Evolutionary conservation across 2,797 vertebrate species (phyloP), one percentile per base, ranked within the genome.

Genomic region (Chaunax sp.): DNA sequence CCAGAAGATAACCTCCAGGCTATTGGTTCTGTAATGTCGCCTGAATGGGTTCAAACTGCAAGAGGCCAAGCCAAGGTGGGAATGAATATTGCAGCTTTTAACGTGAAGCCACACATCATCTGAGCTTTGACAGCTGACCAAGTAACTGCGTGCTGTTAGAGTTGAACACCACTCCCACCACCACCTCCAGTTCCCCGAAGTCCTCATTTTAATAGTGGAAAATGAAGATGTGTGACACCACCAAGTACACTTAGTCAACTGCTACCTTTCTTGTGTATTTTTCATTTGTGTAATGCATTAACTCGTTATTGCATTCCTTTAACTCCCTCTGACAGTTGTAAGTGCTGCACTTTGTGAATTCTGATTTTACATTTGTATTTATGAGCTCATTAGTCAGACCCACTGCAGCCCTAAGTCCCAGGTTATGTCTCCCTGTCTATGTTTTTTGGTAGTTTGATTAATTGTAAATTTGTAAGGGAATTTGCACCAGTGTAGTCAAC

Each of bases 1-100:
- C 66, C 58, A 18, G 43, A 68, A 79, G 81, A 84, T 82, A 79
- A 76, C 79, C 83, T 71, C 54, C 6, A 15, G 77, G 67, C 64
- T 57, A 26, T 77, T 55, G 9, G 49, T 45, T 71, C 63, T 67
- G 64, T 55, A n/a, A 16, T 59, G 77, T 82, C 83, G 72, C 74
- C 45, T 3, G 10, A 49, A 65, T 30, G 69, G 59, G 11, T 77
- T 76, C 41, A 81, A 61, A 54, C 15, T 18, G 28, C 1, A 2
- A 47, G 55, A 62, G n/a, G 35, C 20, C 37, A 45, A 61, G 62
- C 54, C 0, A 33, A 57, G 67, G 60, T 6, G 19, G 41, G 41
- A 20, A 52, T n/a, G 30, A 64, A 57, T 69, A 50, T 5, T 4
- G 9, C 4, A 28, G 25, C 46, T 80, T 75, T 81, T 54, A 61